Evolutionary conservation across 2,797 vertebrate genomes (phyloP).

Genomic region (Ispidina picta): DNA sequence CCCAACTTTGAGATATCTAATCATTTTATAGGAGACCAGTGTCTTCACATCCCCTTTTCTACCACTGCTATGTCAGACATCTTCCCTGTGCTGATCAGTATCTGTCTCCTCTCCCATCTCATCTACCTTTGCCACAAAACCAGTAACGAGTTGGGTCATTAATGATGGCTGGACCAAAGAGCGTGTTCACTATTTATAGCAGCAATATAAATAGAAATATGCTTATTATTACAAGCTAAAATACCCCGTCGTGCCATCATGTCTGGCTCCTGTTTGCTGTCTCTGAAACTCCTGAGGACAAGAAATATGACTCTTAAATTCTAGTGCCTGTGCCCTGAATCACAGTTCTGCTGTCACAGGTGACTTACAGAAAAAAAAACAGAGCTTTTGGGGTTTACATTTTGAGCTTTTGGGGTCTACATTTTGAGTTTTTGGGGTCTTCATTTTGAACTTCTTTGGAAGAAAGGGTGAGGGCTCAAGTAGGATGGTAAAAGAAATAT

Average conservation of each 20-base stretch:
- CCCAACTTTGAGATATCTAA: background rate
- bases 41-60: background rate
- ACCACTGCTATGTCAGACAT: background rate
- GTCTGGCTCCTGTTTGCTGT: background rate
- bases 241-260: fast-evolving
- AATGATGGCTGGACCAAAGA: background rate
- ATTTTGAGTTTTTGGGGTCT: background rate
- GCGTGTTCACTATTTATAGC: background rate
- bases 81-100: background rate
- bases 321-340: background rate
- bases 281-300: background rate
- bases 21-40: background rate
- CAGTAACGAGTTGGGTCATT: background rate
- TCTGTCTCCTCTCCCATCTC: background rate
- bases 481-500: background rate
- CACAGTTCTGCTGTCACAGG: background rate
- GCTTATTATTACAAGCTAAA: background rate
- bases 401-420: background rate
- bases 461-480: background rate
- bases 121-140: background rate
- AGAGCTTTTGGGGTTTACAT: background rate
- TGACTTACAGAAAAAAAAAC: background rate
- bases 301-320: background rate
- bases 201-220: background rate
- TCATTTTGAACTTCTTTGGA: background rate